Percentiles rank a stretch among this genome's conserved stretches.
phyloP scores from a whole-genome alignment of 2,888 invertebrate genomes.

The Drosophila barbarae region DNA sequence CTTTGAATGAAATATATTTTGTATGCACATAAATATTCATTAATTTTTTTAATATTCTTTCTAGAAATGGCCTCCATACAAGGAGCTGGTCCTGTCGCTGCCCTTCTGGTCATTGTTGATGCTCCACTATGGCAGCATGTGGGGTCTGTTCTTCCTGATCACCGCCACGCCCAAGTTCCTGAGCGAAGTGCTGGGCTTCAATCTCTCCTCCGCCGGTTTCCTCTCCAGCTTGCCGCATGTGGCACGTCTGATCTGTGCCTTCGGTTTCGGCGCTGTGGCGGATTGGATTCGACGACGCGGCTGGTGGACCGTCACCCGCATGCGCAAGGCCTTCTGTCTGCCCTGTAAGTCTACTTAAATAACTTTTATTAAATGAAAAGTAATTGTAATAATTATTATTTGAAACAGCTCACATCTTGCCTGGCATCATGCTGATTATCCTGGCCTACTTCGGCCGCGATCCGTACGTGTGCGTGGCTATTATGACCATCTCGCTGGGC shows the following conservation, averaged over 20 bases:
- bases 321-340: conserved; percentile 84
- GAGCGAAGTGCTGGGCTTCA: conserved; percentile 86
- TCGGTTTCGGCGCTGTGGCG: conserved; percentile 86
- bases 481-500: conserved; percentile 86
- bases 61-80: conserved; percentile 85
- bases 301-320: conserved; percentile 81
- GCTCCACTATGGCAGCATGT: conserved; percentile 88
- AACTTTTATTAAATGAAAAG: fast-evolving
- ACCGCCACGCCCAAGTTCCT: conserved; percentile 88
- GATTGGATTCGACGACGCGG: conserved; percentile 82
- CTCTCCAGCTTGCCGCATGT: conserved; percentile 86
- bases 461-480: conserved; percentile 82
- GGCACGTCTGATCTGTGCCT: conserved; percentile 85
- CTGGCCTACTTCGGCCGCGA: conserved; percentile 84
- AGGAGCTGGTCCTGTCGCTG: conserved; percentile 82
- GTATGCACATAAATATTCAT: background rate
- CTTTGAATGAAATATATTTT: background rate
- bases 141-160: conserved; percentile 88
- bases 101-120: conserved; percentile 85
- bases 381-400: background rate
- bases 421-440: conserved; percentile 81
- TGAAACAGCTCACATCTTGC: conserved; percentile 82
- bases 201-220: conserved; percentile 85
- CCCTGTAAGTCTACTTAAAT: conserved; percentile 81
- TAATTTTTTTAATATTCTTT: conserved; percentile 1